These are phyloP conservation scores for Propithecus coquereli DNA, from an alignment of 2,113 vertebrate species.

Conservation along the genomic window DNA sequence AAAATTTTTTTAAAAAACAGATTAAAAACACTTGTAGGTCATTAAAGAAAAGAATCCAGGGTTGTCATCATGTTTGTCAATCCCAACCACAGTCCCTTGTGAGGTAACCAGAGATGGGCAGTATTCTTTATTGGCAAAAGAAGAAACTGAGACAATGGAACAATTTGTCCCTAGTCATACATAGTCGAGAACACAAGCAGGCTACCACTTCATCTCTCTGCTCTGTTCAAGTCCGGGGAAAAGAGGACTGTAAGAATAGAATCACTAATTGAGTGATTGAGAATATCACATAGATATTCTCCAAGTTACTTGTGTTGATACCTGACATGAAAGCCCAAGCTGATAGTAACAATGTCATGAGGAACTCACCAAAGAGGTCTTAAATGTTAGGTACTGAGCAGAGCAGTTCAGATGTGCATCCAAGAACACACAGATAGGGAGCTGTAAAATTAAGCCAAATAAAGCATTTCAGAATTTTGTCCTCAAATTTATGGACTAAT, in stretches of 20 bases:
- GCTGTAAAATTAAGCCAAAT: background rate
- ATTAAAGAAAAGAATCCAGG: background rate
- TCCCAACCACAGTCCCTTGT: background rate
- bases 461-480: slow-evolving; percentile 15
- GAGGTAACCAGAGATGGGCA: background rate
- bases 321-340: background rate
- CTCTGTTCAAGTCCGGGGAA: background rate
- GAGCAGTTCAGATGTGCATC: background rate
- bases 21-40: background rate
- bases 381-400: background rate
- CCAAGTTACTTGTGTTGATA: background rate
- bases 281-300: background rate
- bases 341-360: background rate
- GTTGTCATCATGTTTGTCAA: background rate
- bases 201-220: background rate
- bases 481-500: background rate
- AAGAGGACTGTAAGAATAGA: background rate
- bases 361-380: background rate
- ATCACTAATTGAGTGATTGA: background rate
- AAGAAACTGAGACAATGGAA: background rate
- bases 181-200: background rate
- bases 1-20: background rate
- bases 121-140: background rate
- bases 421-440: background rate
- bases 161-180: background rate